Evolutionary conservation across 2,797 vertebrate species (phyloP).

Genomic region (Eptatretus atami): DNA sequence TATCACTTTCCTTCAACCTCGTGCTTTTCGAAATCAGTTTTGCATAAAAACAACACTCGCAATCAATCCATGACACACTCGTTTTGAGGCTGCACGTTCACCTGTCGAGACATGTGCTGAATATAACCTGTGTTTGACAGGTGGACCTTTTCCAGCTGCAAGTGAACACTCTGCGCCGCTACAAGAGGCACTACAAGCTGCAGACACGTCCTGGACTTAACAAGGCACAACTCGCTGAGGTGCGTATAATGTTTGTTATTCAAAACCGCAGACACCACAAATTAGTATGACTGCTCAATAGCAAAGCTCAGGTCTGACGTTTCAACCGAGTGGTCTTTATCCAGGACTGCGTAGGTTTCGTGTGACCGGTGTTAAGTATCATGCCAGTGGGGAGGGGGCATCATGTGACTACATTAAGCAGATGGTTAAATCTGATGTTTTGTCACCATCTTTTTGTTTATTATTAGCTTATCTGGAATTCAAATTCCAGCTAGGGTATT

Average conservation of each 20-base stretch:
- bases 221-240: constrained; percentile 88
- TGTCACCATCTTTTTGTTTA: too few species aligned
- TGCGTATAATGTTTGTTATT: constrained; percentile 14
- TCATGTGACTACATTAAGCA: too few species aligned
- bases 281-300: background rate
- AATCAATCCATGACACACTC: too few species aligned
- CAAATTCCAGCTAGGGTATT: too few species aligned
- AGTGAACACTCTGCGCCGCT: constrained; percentile 76
- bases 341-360: too few species aligned
- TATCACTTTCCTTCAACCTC: background rate
- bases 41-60: too few species aligned
- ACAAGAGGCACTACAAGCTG: constrained; percentile 92
- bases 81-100: too few species aligned
- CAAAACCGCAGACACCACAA: background rate
- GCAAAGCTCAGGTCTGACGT: background rate
- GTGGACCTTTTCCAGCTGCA: constrained; percentile 95
- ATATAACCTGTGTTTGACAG: constrained; percentile 16
- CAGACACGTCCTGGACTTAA: constrained; percentile 88
- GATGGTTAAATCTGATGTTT: too few species aligned
- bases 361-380: background rate
- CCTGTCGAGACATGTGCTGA: background rate
- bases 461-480: too few species aligned
- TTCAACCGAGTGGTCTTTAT: too few species aligned
- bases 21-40: too few species aligned
- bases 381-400: constrained; percentile 10